Evolutionary conservation across 2,797 vertebrate species (phyloP), one percentile per base, ranked within the genome.

Genomic region (Syndactyla subalaris): DNA sequence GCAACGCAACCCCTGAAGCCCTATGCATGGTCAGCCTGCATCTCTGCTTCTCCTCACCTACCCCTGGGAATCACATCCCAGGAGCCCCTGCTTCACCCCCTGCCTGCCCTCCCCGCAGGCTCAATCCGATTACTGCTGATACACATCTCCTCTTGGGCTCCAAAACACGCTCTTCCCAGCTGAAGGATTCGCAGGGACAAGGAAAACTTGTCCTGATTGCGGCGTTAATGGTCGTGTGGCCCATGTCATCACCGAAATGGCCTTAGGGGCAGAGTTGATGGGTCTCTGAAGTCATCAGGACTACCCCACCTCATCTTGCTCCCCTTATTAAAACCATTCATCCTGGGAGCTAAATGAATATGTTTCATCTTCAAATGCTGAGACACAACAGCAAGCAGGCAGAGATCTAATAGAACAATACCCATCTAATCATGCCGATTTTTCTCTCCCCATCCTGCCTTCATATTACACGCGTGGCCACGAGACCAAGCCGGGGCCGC

Each of bases 311-410:
- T 97, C 97, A 97, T 93, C 68, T 95, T 96, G 94, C 95, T 97
- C 98, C 95, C 98, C 98, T 98, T 99, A 99, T 99, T 99, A 99
- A 98, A 99, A 97, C 98, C 98, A 98, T 99, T 98, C 98, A 98
- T 98, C 98, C 98, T 98, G 98, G 98, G 98, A 98, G 97, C 98
- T 98, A 98, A 98, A 98, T 97, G 98, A 98, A 97, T 98, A 98
- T 98, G 98, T 98, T 98, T 98, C 97, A 97, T 98, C 97, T 97
- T 97, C 97, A 97, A 98, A 98, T 92, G 96, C 97, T 89, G 75
- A 92, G 95, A 97, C 96, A 97, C 96, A 97, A 97, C 85, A 94
- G 94, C 97, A 96, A 97, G 97, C 96, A 95, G 97, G 92, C 84
- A 46, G 95, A 63, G 94, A 96, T 97, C 85, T 85, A 91, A 92